Percentiles rank a stretch among this genome's conserved stretches.
These are phyloP conservation scores for Syndactyla subalaris DNA, from an alignment of 2,797 vertebrate species.

Conservation along the genomic window DNA sequence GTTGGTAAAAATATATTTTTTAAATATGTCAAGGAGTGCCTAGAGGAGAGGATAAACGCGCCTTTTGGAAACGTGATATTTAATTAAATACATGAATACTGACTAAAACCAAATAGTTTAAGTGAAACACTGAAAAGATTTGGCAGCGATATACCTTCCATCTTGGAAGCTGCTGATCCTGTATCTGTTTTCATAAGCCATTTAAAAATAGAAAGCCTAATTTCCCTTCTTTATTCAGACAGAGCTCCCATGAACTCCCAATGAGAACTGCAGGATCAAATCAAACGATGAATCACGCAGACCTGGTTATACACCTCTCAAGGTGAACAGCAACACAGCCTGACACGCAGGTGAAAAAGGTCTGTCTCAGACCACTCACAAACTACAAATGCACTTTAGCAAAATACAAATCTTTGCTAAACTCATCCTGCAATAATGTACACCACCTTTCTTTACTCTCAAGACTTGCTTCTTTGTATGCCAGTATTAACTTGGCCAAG, in stretches of 20 bases:
- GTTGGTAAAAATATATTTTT: slow-evolving; percentile 62
- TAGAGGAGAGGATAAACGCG: neutral
- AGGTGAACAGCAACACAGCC: neutral
- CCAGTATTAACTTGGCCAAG: neutral
- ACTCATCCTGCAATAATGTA: neutral
- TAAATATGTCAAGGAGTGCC: slow-evolving; percentile 60
- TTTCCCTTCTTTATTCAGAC: slow-evolving; percentile 6
- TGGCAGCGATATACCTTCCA: neutral
- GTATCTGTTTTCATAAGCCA: slow-evolving; percentile 10
- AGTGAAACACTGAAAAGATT: neutral
- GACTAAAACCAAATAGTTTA: slow-evolving; percentile 36
- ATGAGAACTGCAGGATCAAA: neutral
- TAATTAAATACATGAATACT: slow-evolving; percentile 29
- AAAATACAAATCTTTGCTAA: neutral
- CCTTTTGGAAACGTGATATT: slow-evolving; percentile 30
- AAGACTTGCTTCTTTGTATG: neutral
- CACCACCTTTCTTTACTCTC: neutral
- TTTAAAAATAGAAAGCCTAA: slow-evolving; percentile 47
- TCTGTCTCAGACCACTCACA: neutral
- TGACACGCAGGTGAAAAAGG: neutral
- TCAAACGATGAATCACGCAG: neutral
- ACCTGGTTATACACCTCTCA: neutral
- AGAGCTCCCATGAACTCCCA: neutral
- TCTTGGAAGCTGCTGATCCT: slow-evolving; percentile 1
- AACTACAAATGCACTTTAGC: neutral